phyloP scores from a whole-genome alignment of 1,140 invertebrate genomes.

The Sitobion miscanthi region DNA sequence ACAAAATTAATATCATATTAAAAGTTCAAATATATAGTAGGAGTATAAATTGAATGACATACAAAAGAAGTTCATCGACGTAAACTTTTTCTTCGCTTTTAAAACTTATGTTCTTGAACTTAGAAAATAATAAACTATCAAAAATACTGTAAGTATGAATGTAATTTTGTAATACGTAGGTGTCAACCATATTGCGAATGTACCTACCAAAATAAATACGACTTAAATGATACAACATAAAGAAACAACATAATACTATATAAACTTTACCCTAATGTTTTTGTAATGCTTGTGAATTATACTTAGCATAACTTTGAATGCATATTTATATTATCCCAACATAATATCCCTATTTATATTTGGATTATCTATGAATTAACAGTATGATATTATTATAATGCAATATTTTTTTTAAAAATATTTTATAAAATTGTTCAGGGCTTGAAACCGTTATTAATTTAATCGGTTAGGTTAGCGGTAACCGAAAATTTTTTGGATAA shows the following conservation, averaged over 20 bases:
- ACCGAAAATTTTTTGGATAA: too few species aligned
- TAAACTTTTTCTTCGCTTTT: background rate
- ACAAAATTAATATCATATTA: background rate
- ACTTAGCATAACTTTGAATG: background rate
- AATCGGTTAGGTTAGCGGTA: too few species aligned
- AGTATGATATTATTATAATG: background rate
- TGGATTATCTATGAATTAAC: background rate
- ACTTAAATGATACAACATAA: background rate
- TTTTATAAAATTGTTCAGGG: background rate
- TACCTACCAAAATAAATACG: background rate
- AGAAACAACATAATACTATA: background rate
- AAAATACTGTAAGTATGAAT: background rate
- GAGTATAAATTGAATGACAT: background rate
- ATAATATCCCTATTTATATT: background rate
- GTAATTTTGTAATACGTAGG: background rate
- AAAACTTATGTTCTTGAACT: background rate
- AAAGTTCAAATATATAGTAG: background rate
- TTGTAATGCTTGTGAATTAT: conserved; percentile 1
- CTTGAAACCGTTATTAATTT: too few species aligned
- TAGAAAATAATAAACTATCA: background rate
- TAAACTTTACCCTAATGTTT: conserved; percentile 16
- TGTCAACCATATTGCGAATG: background rate
- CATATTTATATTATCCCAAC: background rate
- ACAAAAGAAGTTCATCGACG: background rate
- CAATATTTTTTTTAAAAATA: background rate